These are phyloP conservation scores for Xiphophorus couchianus DNA, from an alignment of 2,113 vertebrate genomes.

Conservation along the genomic window DNA sequence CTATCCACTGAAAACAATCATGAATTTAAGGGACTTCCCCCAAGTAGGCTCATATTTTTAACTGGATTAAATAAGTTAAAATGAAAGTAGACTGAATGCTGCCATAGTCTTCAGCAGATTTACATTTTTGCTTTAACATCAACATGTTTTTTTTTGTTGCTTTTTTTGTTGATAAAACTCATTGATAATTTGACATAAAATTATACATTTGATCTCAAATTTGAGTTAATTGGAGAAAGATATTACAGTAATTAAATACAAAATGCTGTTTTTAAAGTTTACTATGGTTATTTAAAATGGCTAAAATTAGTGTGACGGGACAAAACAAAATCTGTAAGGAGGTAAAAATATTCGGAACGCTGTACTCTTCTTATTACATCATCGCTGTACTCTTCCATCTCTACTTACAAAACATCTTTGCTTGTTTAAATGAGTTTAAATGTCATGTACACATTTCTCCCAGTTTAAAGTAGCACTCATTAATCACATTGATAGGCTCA, in stretches of 20 bases:
- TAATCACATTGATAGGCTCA: background rate
- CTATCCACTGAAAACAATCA: background rate
- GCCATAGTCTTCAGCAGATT: background rate
- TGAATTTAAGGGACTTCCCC: background rate
- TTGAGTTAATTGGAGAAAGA: too few species aligned
- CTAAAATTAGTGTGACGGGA: too few species aligned
- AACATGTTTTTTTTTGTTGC: background rate
- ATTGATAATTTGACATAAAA: background rate
- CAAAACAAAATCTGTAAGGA: too few species aligned
- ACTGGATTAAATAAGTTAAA: background rate
- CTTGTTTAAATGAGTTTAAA: background rate
- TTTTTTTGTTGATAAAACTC: background rate
- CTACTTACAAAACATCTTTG: background rate
- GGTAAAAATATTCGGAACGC: too few species aligned
- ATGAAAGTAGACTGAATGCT: background rate
- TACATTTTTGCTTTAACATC: background rate
- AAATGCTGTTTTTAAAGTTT: background rate
- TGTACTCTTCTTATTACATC: background rate
- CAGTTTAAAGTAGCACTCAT: background rate
- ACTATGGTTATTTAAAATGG: too few species aligned
- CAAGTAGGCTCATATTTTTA: background rate
- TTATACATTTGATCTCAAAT: too few species aligned
- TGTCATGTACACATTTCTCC: background rate
- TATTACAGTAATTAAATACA: too few species aligned
- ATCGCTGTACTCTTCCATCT: background rate